These are phyloP conservation scores for Caenorhabditis latens DNA, from an alignment of 1,140 invertebrate species.

Conservation along the genomic window DNA sequence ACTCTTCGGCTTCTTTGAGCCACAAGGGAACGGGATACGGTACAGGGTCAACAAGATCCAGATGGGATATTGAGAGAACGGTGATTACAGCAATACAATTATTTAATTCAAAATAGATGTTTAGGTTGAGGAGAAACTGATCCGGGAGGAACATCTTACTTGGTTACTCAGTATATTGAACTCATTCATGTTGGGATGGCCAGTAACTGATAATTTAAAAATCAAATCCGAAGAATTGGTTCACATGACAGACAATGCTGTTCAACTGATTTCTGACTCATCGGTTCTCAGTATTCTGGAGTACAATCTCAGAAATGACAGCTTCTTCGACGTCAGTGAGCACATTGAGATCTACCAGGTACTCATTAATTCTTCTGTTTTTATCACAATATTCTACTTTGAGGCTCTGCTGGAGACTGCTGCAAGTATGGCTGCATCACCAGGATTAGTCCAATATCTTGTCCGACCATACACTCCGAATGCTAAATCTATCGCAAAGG, in stretches of 20 bases:
- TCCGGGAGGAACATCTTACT: slow-evolving; percentile 73
- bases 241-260: slow-evolving; percentile 55
- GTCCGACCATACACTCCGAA: slow-evolving; percentile 69
- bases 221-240: slow-evolving; percentile 38
- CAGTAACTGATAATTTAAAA: slow-evolving; percentile 53
- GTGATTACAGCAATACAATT: slow-evolving; percentile 78
- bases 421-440: slow-evolving; percentile 68
- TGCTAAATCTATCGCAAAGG: slow-evolving; percentile 75
- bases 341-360: slow-evolving; percentile 77
- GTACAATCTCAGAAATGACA: slow-evolving; percentile 75
- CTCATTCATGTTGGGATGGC: slow-evolving; percentile 66
- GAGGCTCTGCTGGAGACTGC: slow-evolving; percentile 72
- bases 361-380: too few relatives aligned
- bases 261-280: slow-evolving; percentile 57
- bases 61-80: slow-evolving; percentile 94
- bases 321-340: slow-evolving; percentile 74
- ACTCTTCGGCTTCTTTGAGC: slow-evolving; percentile 52
- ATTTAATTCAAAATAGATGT: neutral
- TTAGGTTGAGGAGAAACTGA: slow-evolving; percentile 70
- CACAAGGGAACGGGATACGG: slow-evolving; percentile 90
- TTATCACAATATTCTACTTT: too few relatives aligned
- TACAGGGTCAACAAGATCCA: slow-evolving; percentile 92
- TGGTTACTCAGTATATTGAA: slow-evolving; percentile 74
- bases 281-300: slow-evolving; percentile 69
- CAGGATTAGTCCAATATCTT: slow-evolving; percentile 70